These are phyloP conservation scores for Oryzaephilus surinamensis DNA, from an alignment of 1,140 invertebrate species.

Conservation along the genomic window DNA sequence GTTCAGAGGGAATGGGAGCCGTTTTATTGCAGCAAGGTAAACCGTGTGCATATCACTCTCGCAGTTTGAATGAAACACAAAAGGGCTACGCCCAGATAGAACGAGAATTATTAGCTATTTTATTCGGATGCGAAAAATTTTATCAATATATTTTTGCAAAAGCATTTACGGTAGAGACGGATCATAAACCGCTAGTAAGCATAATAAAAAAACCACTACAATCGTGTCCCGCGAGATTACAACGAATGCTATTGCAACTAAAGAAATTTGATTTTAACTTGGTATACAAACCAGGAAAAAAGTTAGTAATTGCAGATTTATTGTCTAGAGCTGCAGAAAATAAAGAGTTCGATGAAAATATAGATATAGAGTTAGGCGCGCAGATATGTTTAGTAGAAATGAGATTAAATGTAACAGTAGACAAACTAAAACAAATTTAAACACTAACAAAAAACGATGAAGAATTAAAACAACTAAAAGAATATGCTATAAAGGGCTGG, in stretches of 20 bases:
- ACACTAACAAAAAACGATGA: background rate
- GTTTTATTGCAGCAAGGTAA: conserved; percentile 24
- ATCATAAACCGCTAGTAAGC: conserved; percentile 17
- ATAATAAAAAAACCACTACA: conserved; percentile 9
- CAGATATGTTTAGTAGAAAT: background rate
- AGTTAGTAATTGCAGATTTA: conserved; percentile 27
- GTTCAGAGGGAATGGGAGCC: conserved; percentile 26
- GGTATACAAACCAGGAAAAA: conserved; percentile 8
- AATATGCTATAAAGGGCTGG: background rate
- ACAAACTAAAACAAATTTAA: no score
- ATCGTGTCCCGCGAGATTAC: conserved; percentile 3
- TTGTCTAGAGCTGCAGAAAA: conserved; percentile 15
- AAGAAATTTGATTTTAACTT: conserved; percentile 8
- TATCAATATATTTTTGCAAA: conserved; percentile 21
- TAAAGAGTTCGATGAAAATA: background rate
- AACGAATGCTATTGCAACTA: conserved; percentile 9
- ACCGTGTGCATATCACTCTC: conserved; percentile 27
- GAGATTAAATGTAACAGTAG: no score
- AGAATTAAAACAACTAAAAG: background rate
- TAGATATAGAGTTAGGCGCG: background rate
- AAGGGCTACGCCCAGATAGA: conserved; percentile 29
- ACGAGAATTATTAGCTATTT: conserved; percentile 15
- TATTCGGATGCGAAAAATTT: conserved; percentile 12
- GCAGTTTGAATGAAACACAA: conserved; percentile 28
- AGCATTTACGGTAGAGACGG: conserved; percentile 7